These are phyloP conservation scores for Ylistrum balloti DNA, from an alignment of 1,140 invertebrate species.

Conservation along the genomic window DNA sequence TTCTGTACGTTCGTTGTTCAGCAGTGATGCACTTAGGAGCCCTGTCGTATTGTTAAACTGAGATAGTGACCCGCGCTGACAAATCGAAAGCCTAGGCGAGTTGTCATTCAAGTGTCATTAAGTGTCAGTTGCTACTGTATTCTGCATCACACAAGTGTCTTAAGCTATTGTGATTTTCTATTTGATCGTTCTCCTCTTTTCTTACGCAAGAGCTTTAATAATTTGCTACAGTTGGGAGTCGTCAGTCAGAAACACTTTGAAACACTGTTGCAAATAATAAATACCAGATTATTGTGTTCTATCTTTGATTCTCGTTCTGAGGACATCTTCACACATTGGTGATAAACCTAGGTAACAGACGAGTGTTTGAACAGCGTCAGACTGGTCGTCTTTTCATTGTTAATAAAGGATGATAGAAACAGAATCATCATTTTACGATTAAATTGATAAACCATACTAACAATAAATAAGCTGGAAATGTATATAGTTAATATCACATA, in stretches of 20 bases:
- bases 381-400: not conserved
- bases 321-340: not conserved
- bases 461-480: no score
- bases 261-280: not conserved
- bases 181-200: not conserved
- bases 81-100: not conserved
- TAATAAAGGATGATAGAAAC: no score
- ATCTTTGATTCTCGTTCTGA: not conserved
- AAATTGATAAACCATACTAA: no score
- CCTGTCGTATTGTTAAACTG: not conserved
- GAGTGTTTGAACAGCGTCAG: not conserved
- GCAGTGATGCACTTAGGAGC: not conserved
- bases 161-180: not conserved
- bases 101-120: not conserved
- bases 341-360: not conserved
- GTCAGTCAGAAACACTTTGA: not conserved
- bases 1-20: not conserved
- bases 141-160: not conserved
- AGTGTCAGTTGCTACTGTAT: not conserved
- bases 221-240: not conserved
- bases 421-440: no score
- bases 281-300: not conserved
- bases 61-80: slow-evolving; percentile 12
- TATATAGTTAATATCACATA: no score
- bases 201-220: slow-evolving; percentile 33